Evolutionary conservation across 2,888 invertebrate species (phyloP).

Genomic region (Epistrophella euchroma): DNA sequence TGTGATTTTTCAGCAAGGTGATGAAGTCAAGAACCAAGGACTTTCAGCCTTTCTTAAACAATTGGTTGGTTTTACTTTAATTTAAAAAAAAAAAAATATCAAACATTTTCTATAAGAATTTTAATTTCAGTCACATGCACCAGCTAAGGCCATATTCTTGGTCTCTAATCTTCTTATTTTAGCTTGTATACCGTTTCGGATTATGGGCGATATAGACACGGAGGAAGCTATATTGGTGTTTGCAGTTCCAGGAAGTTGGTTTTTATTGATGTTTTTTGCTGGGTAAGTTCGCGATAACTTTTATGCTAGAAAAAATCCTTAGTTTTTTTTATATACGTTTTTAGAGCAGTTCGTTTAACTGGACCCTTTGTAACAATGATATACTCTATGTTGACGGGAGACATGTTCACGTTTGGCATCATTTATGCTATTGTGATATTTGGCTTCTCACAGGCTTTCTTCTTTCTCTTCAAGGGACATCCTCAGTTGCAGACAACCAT

Average conservation of each 20-base stretch:
- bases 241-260: conserved; percentile 98
- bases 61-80: conserved; percentile 86
- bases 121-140: conserved; percentile 92
- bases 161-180: conserved; percentile 95
- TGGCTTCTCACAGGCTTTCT: conserved; percentile 98
- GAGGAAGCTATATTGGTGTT: conserved; percentile 97
- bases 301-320: background rate
- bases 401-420: conserved; percentile 99
- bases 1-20: conserved; percentile 95
- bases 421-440: conserved; percentile 97
- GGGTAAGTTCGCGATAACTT: conserved; percentile 89
- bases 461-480: conserved; percentile 96
- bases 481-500: conserved; percentile 92
- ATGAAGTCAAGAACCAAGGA: conserved; percentile 97
- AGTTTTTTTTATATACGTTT: conserved; percentile 27
- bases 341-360: conserved; percentile 95
- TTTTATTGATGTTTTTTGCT: conserved; percentile 98
- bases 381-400: conserved; percentile 99
- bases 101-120: conserved; percentile 70
- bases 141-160: conserved; percentile 97
- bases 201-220: conserved; percentile 89
- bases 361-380: conserved; percentile 99
- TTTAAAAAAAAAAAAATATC: background rate
- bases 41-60: conserved; percentile 95
- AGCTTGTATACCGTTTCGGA: conserved; percentile 94